Percentiles rank a stretch among this genome's conserved stretches.
phyloP scores from a whole-genome alignment of 2,113 vertebrate species.

The Physeter macrocephalus region DNA sequence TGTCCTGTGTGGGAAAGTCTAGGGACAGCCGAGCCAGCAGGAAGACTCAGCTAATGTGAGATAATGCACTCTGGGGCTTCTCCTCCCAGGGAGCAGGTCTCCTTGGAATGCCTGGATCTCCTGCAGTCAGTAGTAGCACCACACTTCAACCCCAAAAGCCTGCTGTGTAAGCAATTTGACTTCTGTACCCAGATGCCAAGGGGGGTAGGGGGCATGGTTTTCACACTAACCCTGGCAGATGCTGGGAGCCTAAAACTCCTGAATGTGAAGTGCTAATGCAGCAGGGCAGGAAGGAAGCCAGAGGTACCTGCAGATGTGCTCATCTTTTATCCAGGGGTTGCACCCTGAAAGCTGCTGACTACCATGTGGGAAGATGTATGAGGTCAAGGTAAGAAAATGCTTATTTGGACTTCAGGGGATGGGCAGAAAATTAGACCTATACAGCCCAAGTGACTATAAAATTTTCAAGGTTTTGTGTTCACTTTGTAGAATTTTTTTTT shows the following conservation, averaged over 20 bases:
- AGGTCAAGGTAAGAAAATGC: neutral
- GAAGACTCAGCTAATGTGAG: neutral
- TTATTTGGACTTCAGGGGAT: neutral
- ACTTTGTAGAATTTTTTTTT: neutral
- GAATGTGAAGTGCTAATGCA: neutral
- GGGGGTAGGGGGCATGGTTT: neutral
- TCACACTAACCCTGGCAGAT: too few relatives aligned
- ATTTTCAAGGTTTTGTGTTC: neutral
- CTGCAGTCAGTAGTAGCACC: neutral
- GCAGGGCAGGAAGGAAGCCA: fast-evolving
- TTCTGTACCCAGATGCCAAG: neutral
- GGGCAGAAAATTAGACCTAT: neutral
- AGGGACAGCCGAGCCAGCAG: neutral
- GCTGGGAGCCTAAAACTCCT: neutral
- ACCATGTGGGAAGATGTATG: neutral
- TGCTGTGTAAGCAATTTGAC: neutral
- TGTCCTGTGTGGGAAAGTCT: neutral
- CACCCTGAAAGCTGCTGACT: neutral
- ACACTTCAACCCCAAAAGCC: neutral
- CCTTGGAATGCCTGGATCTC: neutral
- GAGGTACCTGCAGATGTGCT: fast-evolving
- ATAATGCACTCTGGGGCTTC: neutral
- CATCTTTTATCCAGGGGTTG: neutral
- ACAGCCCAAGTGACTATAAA: neutral
- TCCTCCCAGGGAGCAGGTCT: neutral